These are phyloP conservation scores for Heliconius ethilla DNA, from an alignment of 2,888 invertebrate genomes.

Conservation along the genomic window DNA sequence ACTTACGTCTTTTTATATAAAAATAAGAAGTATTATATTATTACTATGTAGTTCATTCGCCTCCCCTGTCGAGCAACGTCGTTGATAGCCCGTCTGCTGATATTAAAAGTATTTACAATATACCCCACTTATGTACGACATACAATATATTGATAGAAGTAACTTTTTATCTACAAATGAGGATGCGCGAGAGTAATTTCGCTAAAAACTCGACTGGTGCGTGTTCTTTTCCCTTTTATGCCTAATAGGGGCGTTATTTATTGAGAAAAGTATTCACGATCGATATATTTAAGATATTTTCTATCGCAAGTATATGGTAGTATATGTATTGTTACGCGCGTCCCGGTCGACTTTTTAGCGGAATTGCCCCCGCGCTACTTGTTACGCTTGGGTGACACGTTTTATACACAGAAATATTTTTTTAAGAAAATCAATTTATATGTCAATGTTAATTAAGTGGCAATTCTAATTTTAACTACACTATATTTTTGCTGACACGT, in stretches of 20 bases:
- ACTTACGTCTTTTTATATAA: slow-evolving; percentile 74
- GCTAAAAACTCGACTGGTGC: slow-evolving; percentile 49
- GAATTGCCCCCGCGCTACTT: slow-evolving; percentile 62
- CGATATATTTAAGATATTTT: slow-evolving; percentile 35
- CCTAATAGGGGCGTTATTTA: slow-evolving; percentile 34
- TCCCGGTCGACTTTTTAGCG: slow-evolving; percentile 53
- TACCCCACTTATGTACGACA: slow-evolving; percentile 69
- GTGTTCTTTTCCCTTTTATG: slow-evolving; percentile 31
- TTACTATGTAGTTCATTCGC: slow-evolving; percentile 60
- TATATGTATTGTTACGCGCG: slow-evolving; percentile 34
- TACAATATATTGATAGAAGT: slow-evolving; percentile 76
- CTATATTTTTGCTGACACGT: slow-evolving; percentile 82
- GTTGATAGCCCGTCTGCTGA: slow-evolving; percentile 73
- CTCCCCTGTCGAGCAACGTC: slow-evolving; percentile 68
- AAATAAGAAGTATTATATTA: slow-evolving; percentile 73
- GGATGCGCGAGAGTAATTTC: slow-evolving; percentile 62
- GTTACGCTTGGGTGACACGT: slow-evolving; percentile 78
- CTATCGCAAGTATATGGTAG: slow-evolving; percentile 24
- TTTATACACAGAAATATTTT: slow-evolving; percentile 81
- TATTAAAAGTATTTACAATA: slow-evolving; percentile 79
- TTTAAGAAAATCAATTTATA: slow-evolving; percentile 77
- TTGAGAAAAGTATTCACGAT: slow-evolving; percentile 28
- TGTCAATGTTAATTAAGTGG: slow-evolving; percentile 79
- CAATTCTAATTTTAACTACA: slow-evolving; percentile 79
- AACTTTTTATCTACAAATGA: slow-evolving; percentile 76